Base-by-base conservation (phyloP, 2,113 vertebrate genomes). In the Equus przewalskii region DNA sequence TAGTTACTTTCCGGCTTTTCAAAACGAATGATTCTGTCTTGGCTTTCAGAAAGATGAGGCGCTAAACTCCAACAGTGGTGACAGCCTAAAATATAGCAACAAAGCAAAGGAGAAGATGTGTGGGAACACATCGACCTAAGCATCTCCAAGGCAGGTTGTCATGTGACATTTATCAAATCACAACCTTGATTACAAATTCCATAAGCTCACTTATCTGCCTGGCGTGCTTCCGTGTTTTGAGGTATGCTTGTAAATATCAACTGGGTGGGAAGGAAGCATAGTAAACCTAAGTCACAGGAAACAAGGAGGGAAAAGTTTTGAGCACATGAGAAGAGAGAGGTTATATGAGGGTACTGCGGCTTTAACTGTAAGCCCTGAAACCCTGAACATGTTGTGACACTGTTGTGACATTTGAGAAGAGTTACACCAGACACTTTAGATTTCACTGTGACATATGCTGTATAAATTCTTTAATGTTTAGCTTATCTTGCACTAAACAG, bases 341-440 rank as follows among this genome's bases (percentile, higher is more conserved):
- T 97, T 97, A 94, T 96, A 75, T 91, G 85, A 98, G 94, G 85
- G 92, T 90, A 97, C 97, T 96, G 69, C 91, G 95, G 85, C 95
- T 98, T 98, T 98, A 97, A 98, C 90, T 96, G 51, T 60, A 89
- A 97, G 88, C 96, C 90, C 94, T 73, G 49, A 97, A 98, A 95
- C 94, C 94, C 69, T 82, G 95, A 95, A 78, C 0, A 2, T 98
- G 94, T 97, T 97, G 96, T 98, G 97, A 97, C 97, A 98, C 96
- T 97, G 96, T 98, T 97, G 96, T 98, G 98, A 98, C 98, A 98
- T 98, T 97, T 98, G 97, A 96, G 97, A 98, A 98, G 97, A 98
- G 98, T 97, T 98, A 96, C 94, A 97, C 93, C 97, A 97, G 95
- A 97, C 94, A 72, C 96, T 93, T 97, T 97, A 97, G 96, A 94